Evolutionary conservation across 2,797 vertebrate genomes (phyloP).

Genomic region (Melanotaenia trifasciata): DNA sequence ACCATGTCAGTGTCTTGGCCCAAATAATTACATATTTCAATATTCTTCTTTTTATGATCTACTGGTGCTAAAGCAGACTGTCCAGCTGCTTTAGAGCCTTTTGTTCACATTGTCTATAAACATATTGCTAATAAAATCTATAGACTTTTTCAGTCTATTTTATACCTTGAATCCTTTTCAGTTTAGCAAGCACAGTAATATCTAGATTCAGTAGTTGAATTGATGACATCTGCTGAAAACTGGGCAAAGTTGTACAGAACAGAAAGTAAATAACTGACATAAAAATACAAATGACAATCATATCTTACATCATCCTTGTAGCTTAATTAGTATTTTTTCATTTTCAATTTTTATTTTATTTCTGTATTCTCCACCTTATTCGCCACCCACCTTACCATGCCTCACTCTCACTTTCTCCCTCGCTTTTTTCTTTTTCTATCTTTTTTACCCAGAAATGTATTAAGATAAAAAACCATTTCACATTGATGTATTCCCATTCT

Average conservation of each 20-base stretch:
- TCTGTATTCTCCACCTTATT: background rate
- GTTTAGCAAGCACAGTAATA: background rate
- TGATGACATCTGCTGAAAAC: background rate
- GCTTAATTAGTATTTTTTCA: background rate
- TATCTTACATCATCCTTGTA: too few species aligned
- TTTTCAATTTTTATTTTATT: background rate
- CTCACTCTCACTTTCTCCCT: background rate
- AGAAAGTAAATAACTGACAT: background rate
- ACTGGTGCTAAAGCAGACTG: background rate
- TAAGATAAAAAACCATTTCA: slow-evolving; percentile 65
- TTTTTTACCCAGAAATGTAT: slow-evolving; percentile 49
- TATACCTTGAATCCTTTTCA: background rate
- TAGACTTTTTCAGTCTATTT: background rate
- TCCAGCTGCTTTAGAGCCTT: background rate
- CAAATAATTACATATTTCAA: background rate
- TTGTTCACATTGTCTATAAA: background rate
- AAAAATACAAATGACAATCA: background rate
- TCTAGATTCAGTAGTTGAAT: background rate
- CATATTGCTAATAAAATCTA: background rate
- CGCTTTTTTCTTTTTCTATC: background rate
- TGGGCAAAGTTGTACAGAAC: background rate
- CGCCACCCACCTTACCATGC: background rate
- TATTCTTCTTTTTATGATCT: background rate
- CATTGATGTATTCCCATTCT: slow-evolving; percentile 63
- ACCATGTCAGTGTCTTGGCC: background rate